A percentile compares a stretch with the other conserved stretches of the same genome.
phyloP scores from a whole-genome alignment of 2,797 vertebrate species.

The Cynodonichthys magdalenae region DNA sequence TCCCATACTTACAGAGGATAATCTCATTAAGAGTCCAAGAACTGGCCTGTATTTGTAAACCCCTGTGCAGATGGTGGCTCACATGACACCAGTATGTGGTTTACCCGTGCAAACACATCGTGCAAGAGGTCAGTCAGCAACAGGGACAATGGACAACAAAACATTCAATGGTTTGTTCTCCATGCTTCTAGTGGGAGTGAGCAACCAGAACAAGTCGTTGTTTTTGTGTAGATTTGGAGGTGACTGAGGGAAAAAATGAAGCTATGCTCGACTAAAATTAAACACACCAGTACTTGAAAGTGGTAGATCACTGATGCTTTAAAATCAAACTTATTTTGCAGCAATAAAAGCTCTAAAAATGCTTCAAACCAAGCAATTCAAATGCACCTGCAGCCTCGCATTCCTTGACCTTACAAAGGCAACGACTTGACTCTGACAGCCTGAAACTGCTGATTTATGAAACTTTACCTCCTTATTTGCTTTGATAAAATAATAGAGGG shows the following conservation, averaged over 20 bases:
- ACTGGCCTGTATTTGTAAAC: conserved; percentile 65
- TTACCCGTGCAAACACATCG: conserved; percentile 38
- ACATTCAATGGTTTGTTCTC: conserved; percentile 78
- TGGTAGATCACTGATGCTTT: no score
- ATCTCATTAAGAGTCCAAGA: conserved; percentile 78
- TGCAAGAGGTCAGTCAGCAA: conserved; percentile 56
- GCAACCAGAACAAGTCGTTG: conserved; percentile 43
- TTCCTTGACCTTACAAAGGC: background rate
- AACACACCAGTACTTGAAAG: no score
- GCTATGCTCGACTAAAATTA: no score
- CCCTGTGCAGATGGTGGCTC: conserved; percentile 77
- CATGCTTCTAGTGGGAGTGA: conserved; percentile 61
- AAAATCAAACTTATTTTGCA: no score
- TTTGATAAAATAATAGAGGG: background rate
- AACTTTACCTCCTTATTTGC: background rate
- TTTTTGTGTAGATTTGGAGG: conserved; percentile 8
- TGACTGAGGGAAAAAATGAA: conserved; percentile 7
- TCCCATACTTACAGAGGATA: conserved; percentile 80
- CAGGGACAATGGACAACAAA: conserved; percentile 71
- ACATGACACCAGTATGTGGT: conserved; percentile 66
- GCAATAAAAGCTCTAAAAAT: background rate
- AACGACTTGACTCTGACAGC: background rate
- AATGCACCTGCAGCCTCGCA: background rate
- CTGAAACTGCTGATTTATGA: background rate
- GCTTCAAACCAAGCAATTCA: background rate